Percentiles rank a stretch among this genome's conserved stretches.
These are phyloP conservation scores for Pseudorhiza aurosa DNA, from an alignment of 30 jellyfish, hydroid and myxozoan species.

Conservation along the genomic window DNA sequence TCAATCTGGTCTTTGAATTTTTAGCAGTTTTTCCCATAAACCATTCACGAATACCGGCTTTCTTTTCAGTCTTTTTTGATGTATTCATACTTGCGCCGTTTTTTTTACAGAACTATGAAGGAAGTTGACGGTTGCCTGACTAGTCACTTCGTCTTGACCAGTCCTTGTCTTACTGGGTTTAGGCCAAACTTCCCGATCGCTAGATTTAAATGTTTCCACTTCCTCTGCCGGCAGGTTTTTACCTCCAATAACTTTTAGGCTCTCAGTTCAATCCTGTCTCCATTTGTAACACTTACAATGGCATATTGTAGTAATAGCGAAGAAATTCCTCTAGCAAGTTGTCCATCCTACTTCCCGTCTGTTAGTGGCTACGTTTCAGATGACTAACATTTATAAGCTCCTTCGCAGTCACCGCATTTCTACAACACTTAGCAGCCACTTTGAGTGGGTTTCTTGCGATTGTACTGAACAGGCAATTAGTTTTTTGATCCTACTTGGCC, in stretches of 20 bases:
- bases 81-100: slow-evolving; percentile 32
- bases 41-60: slow-evolving; percentile 75
- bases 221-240: not conserved
- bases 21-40: slow-evolving; percentile 65
- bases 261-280: slow-evolving; percentile 44
- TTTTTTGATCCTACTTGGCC: too few species aligned
- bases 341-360: slow-evolving; percentile 5
- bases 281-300: slow-evolving; percentile 23
- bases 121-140: not conserved
- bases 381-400: not conserved
- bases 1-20: slow-evolving; percentile 44
- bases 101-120: slow-evolving; percentile 2
- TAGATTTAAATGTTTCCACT: not conserved
- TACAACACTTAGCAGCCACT: too few species aligned
- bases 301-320: not conserved
- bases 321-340: not conserved
- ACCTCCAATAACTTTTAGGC: slow-evolving; percentile 10
- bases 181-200: slow-evolving; percentile 36
- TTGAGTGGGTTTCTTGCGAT: too few species aligned
- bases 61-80: slow-evolving; percentile 65
- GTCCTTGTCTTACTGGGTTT: slow-evolving; percentile 15
- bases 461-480: too few species aligned
- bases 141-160: slow-evolving; percentile 7
- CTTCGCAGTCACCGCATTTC: not conserved
- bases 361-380: not conserved